Evolutionary conservation across 2,797 vertebrate genomes (phyloP).

Genomic region (Galaxias olidus): DNA sequence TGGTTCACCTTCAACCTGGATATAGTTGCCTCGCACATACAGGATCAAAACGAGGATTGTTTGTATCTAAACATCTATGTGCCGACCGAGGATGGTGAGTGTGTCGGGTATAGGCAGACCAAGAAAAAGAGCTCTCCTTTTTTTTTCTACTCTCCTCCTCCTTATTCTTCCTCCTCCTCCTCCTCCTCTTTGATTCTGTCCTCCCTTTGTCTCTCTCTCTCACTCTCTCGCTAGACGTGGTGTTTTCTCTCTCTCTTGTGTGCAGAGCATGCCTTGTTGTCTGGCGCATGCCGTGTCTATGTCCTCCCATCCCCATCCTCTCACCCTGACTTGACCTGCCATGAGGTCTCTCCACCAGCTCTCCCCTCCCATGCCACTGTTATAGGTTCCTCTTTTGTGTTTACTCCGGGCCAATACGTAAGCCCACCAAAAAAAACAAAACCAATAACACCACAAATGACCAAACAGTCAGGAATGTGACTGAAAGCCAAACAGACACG

Average conservation of each 20-base stretch:
- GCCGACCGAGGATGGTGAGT: constrained; percentile 99
- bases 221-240: constrained; percentile 34
- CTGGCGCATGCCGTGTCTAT: constrained; percentile 80
- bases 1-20: constrained; percentile 99
- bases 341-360: constrained; percentile 81
- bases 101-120: constrained; percentile 70
- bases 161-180: constrained; percentile 29
- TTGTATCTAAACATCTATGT: constrained; percentile 99
- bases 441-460: constrained; percentile 52
- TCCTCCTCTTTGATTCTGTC: constrained; percentile 35
- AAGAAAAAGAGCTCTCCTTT: constrained; percentile 35
- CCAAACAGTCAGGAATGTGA: constrained; percentile 49
- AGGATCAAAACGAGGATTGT: constrained; percentile 99
- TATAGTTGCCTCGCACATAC: constrained; percentile 97
- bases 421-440: constrained; percentile 37
- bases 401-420: constrained; percentile 31
- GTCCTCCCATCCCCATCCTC: constrained; percentile 66
- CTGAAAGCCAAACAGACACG: constrained; percentile 55
- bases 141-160: constrained; percentile 45
- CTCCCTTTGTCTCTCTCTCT: constrained; percentile 15
- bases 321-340: constrained; percentile 80
- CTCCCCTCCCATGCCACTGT: constrained; percentile 84
- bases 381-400: constrained; percentile 88
- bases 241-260: constrained; percentile 79
- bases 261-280: constrained; percentile 82